These are phyloP conservation scores for Myzus persicae DNA, from an alignment of 1,140 invertebrate genomes.

Conservation along the genomic window DNA sequence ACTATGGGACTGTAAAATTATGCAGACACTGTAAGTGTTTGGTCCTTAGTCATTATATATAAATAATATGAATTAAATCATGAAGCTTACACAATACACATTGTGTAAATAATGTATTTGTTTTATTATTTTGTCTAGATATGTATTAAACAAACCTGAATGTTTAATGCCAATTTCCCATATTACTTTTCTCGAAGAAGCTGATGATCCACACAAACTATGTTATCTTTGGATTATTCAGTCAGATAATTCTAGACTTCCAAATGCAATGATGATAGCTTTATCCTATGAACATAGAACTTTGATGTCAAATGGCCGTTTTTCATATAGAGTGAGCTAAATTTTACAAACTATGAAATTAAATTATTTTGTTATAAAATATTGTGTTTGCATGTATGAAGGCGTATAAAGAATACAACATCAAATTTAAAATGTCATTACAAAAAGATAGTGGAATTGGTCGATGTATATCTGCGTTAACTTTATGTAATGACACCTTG, in stretches of 20 bases:
- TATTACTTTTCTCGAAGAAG: conserved; percentile 64
- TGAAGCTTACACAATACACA: too few species aligned
- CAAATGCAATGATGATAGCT: conserved; percentile 37
- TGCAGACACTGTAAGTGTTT: conserved; percentile 34
- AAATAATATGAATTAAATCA: neutral
- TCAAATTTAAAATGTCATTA: conserved; percentile 23
- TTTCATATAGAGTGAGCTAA: neutral
- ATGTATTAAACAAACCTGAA: neutral
- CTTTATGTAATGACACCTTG: conserved; percentile 15
- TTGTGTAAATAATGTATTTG: too few species aligned
- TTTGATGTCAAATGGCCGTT: neutral
- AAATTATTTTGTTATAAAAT: neutral
- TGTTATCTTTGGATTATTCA: conserved; percentile 73
- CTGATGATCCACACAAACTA: conserved; percentile 76
- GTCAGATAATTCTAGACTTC: conserved; percentile 37
- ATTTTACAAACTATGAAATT: neutral
- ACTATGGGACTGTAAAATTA: conserved; percentile 57
- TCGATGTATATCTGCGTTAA: conserved; percentile 30
- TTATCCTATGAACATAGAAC: neutral
- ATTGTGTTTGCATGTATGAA: neutral
- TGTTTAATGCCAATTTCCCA: conserved; percentile 66
- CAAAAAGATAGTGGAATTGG: conserved; percentile 32
- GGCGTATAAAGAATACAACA: neutral
- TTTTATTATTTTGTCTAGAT: neutral
- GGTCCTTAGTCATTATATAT: neutral